Evolutionary conservation across 2,797 vertebrate species (phyloP).

Genomic region (Artibeus lituratus): DNA sequence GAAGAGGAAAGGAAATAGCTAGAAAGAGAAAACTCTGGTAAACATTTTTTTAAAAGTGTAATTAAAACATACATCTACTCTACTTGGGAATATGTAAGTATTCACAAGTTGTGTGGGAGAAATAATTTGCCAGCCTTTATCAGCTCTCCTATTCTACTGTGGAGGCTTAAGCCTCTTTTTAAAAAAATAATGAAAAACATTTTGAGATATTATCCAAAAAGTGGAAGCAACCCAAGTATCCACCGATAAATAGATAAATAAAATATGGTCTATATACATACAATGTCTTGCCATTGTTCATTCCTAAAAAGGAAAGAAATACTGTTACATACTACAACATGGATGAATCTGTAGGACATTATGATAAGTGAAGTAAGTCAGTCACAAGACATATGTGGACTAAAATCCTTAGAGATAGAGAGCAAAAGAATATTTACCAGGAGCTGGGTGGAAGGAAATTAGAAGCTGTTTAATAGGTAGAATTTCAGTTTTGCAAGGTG

Average conservation of each 20-base stretch:
- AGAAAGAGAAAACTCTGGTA: not conserved
- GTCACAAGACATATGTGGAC: not conserved
- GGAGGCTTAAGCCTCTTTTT: not conserved
- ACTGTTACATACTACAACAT: not conserved
- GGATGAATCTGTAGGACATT: not conserved
- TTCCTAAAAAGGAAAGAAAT: not conserved
- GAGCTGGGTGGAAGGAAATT: not conserved
- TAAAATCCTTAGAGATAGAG: not conserved
- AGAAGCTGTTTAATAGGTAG: not conserved
- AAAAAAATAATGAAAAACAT: not conserved
- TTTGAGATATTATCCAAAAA: not conserved
- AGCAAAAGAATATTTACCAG: not conserved
- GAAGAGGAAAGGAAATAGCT: not conserved
- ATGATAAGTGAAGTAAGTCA: not conserved
- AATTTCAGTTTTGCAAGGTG: not conserved
- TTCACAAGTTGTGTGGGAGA: not conserved
- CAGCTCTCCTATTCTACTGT: not conserved
- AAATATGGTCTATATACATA: not conserved
- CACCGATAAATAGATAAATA: not conserved
- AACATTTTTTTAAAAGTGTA: not conserved
- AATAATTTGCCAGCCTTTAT: slow-evolving; percentile 1
- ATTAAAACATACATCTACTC: not conserved
- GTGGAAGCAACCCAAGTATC: not conserved
- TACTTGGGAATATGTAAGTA: not conserved
- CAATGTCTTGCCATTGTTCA: not conserved